Conservation (phyloP, 2,113 vertebrate genomes). For the Chloebia gouldiae region DNA sequence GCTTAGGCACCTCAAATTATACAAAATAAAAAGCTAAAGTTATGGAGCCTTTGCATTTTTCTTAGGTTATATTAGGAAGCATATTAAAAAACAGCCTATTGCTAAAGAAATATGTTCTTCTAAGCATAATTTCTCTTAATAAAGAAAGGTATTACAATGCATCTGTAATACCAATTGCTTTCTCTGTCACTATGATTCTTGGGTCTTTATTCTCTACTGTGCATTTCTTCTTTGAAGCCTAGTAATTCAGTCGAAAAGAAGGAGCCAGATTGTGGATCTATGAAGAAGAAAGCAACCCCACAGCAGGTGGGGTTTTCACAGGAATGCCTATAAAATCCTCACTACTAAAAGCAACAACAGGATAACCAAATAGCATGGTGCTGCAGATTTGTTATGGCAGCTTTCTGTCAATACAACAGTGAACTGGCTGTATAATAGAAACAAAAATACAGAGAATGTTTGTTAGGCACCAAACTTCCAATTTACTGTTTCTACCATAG, state of each 20-base stretch:
- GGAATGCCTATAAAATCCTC: slow-evolving; percentile 42
- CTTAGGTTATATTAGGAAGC: neutral
- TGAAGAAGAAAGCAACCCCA: slow-evolving; percentile 33
- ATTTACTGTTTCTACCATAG: neutral
- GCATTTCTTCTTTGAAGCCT: slow-evolving; percentile 46
- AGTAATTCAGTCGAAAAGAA: slow-evolving; percentile 13
- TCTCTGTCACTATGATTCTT: slow-evolving; percentile 11
- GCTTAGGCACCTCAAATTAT: neutral
- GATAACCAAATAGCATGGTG: neutral
- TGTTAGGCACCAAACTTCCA: neutral
- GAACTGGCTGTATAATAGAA: neutral
- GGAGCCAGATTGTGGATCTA: neutral
- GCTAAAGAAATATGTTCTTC: neutral
- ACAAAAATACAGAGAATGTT: neutral
- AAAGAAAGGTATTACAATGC: slow-evolving; percentile 6
- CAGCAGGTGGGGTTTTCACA: slow-evolving; percentile 49
- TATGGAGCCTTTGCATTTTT: neutral
- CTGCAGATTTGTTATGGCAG: slow-evolving; percentile 6
- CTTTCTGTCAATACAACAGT: neutral
- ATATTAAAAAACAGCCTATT: neutral
- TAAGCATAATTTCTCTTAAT: neutral
- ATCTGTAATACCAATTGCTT: neutral
- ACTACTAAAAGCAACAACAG: slow-evolving; percentile 32
- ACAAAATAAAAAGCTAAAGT: neutral
- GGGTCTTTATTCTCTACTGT: neutral